These are phyloP conservation scores for Solenopsis fugax DNA, from an alignment of 1,140 invertebrate genomes.

Conservation along the genomic window DNA sequence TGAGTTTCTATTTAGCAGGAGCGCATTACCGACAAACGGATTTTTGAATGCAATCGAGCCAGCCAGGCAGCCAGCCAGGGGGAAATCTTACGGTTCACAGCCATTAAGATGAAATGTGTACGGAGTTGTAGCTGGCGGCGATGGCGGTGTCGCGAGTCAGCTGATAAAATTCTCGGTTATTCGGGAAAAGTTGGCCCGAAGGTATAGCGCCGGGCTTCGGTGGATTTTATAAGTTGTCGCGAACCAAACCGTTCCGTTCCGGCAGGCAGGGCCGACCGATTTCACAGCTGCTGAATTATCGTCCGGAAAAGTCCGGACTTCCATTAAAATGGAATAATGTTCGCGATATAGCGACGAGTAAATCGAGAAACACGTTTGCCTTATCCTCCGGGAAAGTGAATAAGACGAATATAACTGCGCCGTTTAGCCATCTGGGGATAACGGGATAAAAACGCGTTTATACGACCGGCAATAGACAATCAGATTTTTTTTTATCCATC, in stretches of 20 bases:
- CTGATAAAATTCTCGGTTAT: slow-evolving; percentile 51
- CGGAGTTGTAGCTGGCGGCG: slow-evolving; percentile 16
- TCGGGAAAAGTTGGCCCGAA: slow-evolving; percentile 14
- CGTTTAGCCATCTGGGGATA: background rate
- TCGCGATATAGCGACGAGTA: background rate
- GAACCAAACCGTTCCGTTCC: background rate
- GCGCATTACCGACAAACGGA: slow-evolving; percentile 12
- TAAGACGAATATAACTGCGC: background rate
- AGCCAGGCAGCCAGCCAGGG: background rate
- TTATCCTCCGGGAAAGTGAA: background rate
- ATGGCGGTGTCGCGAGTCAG: slow-evolving; percentile 32
- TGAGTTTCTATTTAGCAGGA: slow-evolving; percentile 1
- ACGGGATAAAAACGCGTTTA: slow-evolving; percentile 17
- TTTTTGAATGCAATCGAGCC: slow-evolving; percentile 18
- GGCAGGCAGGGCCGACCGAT: slow-evolving; percentile 20
- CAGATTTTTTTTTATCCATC: slow-evolving; percentile 50
- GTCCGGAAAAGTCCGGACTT: background rate
- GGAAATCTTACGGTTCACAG: slow-evolving; percentile 31
- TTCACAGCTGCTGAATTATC: slow-evolving; percentile 28
- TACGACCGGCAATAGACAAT: slow-evolving; percentile 15
- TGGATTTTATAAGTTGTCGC: slow-evolving; percentile 38
- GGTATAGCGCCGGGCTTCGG: background rate
- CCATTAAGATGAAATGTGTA: slow-evolving; percentile 47
- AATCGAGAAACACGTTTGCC: background rate
- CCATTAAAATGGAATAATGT: slow-evolving; percentile 40